Percentiles rank a stretch among this genome's conserved stretches.
phyloP scores from a whole-genome alignment of 2,888 invertebrate species.

The Drosophila emarginata region DNA sequence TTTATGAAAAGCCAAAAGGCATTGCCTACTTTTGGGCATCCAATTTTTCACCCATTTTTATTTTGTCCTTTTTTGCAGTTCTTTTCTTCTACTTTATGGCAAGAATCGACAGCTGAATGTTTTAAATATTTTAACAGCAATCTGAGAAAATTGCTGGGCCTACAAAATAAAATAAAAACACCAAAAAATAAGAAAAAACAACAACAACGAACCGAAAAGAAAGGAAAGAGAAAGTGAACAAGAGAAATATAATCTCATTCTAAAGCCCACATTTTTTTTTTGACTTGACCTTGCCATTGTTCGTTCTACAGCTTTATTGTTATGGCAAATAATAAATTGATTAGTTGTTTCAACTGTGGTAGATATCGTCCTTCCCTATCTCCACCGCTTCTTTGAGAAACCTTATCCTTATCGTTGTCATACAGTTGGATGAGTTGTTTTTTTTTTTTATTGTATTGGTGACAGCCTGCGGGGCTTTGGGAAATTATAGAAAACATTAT shows the following conservation, averaged over 20 bases:
- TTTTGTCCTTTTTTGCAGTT: not conserved
- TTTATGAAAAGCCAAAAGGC: slow-evolving; percentile 29
- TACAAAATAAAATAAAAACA: slow-evolving; percentile 8
- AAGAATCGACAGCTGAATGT: slow-evolving; percentile 35
- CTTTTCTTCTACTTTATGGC: not conserved
- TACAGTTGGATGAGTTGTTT: slow-evolving; percentile 31
- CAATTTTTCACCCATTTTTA: slow-evolving; percentile 9
- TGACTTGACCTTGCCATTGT: slow-evolving; percentile 30
- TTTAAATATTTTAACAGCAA: slow-evolving; percentile 60
- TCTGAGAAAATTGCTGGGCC: slow-evolving; percentile 35
- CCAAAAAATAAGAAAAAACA: not conserved
- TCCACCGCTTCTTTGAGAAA: slow-evolving; percentile 7
- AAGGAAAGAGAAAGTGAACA: slow-evolving; percentile 12
- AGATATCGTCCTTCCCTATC: not conserved
- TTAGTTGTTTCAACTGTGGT: slow-evolving; percentile 44
- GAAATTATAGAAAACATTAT: slow-evolving; percentile 42
- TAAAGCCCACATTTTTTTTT: slow-evolving; percentile 18
- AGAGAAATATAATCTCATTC: slow-evolving; percentile 41
- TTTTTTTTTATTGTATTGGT: slow-evolving; percentile 13
- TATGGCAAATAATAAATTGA: slow-evolving; percentile 72
- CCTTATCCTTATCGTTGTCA: slow-evolving; percentile 23
- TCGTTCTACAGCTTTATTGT: slow-evolving; percentile 53
- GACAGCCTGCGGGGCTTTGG: slow-evolving; percentile 21
- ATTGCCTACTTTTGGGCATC: slow-evolving; percentile 23
- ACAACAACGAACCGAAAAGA: not conserved